Evolutionary conservation across 1,140 invertebrate species (phyloP), one percentile per base, ranked within the genome.

Genomic region (Thaumatotibia leucotreta): DNA sequence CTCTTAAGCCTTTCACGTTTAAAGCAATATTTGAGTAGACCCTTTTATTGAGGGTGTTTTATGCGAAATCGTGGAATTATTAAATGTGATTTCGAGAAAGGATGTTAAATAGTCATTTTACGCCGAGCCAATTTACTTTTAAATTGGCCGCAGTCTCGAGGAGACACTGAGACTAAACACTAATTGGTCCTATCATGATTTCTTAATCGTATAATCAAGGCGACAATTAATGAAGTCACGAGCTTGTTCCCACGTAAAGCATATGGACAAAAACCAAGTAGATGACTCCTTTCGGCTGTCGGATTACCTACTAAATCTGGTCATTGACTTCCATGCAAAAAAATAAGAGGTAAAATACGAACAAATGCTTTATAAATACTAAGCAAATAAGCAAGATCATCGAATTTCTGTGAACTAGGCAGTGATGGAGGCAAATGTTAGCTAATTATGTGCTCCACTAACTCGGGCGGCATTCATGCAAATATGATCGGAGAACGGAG

Each of bases 31-130:
- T 58, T 58, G 27, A 8, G 11, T 58, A 58, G 24, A 27, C 20
- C 52, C 6, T 58, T 58, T 58, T 6, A 27, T 24, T 27, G 3
- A 52, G n/a, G 20, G 61, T 62, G 23, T 52, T 58, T 27, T 58
- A 27, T 58, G 52, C 14, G 52, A 58, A 58, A 54, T 27, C 24
- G n/a, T 27, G 52, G 52, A 58, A 58, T 58, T 58, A 58, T 58
- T 58, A 58, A 27, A 58, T 58, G 27, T 27, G 27, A 58, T 58
- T 52, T 52, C 52, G 52, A 58, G 24, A 58, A 58, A 58, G 22
- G 52, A 24, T 29, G 24, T 27, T 58, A 31, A 58, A 58, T 31
- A 58, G 10, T 27, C 52, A 58, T 27, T 58, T 58, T 24, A 4
- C 6, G 11, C 24, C 5, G 52, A 14, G 24, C 27, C 52, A 58